Evolutionary conservation across 2,797 vertebrate species (phyloP), one percentile per base, ranked within the genome.

Genomic region (Chrosomus eos): DNA sequence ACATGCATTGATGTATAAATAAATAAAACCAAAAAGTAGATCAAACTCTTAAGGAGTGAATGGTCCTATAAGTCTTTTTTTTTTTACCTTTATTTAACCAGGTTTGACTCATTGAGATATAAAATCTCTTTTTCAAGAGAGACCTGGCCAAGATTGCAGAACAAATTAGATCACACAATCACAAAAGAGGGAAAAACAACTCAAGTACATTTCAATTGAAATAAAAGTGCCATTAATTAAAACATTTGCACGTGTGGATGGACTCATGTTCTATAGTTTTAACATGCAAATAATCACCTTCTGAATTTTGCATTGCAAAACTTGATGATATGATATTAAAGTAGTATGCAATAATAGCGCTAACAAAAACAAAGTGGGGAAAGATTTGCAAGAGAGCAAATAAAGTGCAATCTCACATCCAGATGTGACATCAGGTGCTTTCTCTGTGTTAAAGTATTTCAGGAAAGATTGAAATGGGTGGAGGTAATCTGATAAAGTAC

Each of bases 281-380:
- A 51, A 51, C 21, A 83, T 40, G 58, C 60, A 75, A 75, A 75
- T 51, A 23, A 75, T 66, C 3, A 40, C 28, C 40, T 66, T 38
- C 19, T 80, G 2, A 26, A 43, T 38, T 74, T 74, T 74, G 70
- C 81, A 26, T 73, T 51, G 70, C 81, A 74, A 81, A 72, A 55
- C 31, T 36, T 75, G 31, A 55, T 36, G 48, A 45, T 33, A 48
- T 16, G 9, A 31, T 51, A 48, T 33, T 14, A 48, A 43, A 40
- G 11, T n/a, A 10, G 53, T 18, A 33, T 33, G 13, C 26, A 62
- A 33, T 18, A 33, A 33, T 11, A 33, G 19, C 5, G 0, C 40
- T n/a, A 62, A 31, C n/a, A 81, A 72, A 40, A 53, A 55, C 3
- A 7, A 16, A 28, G 23, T 23, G 1, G 6, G 66, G 36, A 71